A percentile compares a stretch with the other conserved stretches of the same genome.
These are phyloP conservation scores for Fistularia tabacaria DNA, from an alignment of 2,797 vertebrate genomes.

Conservation along the genomic window DNA sequence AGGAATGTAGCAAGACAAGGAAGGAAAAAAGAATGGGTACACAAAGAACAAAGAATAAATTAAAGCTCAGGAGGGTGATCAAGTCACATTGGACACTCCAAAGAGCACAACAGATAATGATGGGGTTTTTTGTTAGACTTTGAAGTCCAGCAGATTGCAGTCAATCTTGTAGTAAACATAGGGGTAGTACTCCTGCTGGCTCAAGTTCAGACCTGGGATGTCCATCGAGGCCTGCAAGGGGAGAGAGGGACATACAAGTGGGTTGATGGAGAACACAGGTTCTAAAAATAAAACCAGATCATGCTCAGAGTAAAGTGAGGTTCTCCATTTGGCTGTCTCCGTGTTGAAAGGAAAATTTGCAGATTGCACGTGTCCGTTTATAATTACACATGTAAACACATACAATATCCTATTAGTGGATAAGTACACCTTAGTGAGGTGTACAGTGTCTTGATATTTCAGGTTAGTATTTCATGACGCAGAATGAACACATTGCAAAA, in stretches of 20 bases:
- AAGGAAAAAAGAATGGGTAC: conserved; percentile 1
- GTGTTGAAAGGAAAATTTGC: too few relatives aligned
- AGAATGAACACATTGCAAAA: too few relatives aligned
- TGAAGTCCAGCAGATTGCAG: conserved; percentile 95
- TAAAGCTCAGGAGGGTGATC: conserved; percentile 32
- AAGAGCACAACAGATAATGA: conserved; percentile 7
- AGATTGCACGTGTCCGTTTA: too few relatives aligned
- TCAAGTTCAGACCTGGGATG: conserved; percentile 94
- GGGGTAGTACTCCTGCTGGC: conserved; percentile 96
- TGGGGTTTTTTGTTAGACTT: conserved; percentile 68
- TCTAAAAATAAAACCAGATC: background rate
- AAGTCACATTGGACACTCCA: conserved; percentile 28
- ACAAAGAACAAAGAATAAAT: conserved; percentile 26
- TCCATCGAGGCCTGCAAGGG: conserved; percentile 87
- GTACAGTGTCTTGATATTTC: too few relatives aligned
- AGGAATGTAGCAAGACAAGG: conserved; percentile 24
- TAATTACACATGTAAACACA: too few relatives aligned
- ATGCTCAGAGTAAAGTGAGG: background rate
- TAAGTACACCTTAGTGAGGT: too few relatives aligned
- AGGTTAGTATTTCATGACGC: too few relatives aligned
- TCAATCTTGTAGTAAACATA: conserved; percentile 99
- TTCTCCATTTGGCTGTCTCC: too few relatives aligned
- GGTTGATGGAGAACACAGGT: background rate
- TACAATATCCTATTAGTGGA: too few relatives aligned
- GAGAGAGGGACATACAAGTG: background rate